Evolutionary conservation across 2,113 vertebrate species (phyloP).

Genomic region (Vulpes ferrilata): DNA sequence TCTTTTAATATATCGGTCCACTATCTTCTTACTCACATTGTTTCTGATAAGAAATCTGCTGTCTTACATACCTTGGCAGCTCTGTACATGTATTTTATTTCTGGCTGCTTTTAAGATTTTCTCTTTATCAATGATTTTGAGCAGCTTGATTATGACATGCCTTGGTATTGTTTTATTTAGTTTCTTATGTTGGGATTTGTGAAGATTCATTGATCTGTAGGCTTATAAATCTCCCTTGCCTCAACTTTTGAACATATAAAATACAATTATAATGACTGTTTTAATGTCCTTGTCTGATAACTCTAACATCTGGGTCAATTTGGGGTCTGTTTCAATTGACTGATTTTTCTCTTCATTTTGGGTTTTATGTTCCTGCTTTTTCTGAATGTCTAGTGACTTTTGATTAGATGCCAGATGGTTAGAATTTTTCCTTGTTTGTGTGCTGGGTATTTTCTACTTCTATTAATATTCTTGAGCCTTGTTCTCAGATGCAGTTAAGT

Average conservation of each 20-base stretch:
- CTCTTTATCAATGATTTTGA: background rate
- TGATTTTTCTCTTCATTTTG: background rate
- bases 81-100: background rate
- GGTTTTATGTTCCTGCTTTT: background rate
- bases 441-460: background rate
- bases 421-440: background rate
- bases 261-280: background rate
- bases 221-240: background rate
- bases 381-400: background rate
- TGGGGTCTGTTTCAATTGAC: background rate
- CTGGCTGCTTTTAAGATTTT: slow-evolving; percentile 41
- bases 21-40: background rate
- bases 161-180: background rate
- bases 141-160: background rate
- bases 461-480: background rate
- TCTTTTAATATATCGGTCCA: background rate
- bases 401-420: background rate
- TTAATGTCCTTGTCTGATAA: background rate
- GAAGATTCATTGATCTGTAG: background rate
- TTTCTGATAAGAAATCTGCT: background rate
- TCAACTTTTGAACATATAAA: slow-evolving; percentile 28
- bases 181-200: background rate
- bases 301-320: background rate
- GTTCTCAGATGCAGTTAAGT: background rate
- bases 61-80: background rate